Base-by-base conservation (phyloP, 2,797 vertebrate genomes). In the Orientallactaga sibirica region DNA sequence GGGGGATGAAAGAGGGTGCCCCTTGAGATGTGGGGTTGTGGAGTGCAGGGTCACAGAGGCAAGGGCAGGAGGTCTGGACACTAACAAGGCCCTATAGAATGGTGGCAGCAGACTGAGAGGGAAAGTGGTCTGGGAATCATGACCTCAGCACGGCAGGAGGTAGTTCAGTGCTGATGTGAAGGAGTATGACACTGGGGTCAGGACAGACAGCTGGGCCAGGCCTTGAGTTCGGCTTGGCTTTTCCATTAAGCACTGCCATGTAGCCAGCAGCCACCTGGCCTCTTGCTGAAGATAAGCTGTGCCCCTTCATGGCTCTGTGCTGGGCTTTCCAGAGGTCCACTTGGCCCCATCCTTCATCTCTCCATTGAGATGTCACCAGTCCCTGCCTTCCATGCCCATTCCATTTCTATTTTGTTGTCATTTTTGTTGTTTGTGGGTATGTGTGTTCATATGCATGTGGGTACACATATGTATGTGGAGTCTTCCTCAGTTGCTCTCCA, bases 21-120 rank as follows among this genome's bases (percentile, higher is more conserved):
- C 55, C 55, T 16, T 12, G 15, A 12, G 55, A 74, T 19, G 27
- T 20, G 7, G 43, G n/a, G 12, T 76, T n/a, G 55, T 2, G 24
- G 75, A 15, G 66, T 41, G n/a, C 3, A 15, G 10, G 80, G 27
- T 9, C 8, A 7, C 77, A 29, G 33, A 43, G 43, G 8, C 19
- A 9, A 5, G 55, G 2, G 58, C 15, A 3, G 70, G 25, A 10
- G 15, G 2, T 64, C n/a, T 3, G 24, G 55, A 15, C 2, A 16
- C 7, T 1, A 37, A 10, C 20, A 0, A 0, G 15, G 43, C 22
- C 78, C 25, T 19, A 43, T 7, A 3, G 25, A 27, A 52, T 3
- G 0, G 11, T 27, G 0, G 5, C 29, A 0, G 43, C 2, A 1
- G 14, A 6, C 3, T 0, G 0, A 33, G 14, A 62, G 25, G 14